These are phyloP conservation scores for Amphiprion ocellaris DNA, from an alignment of 2,113 vertebrate species.

Conservation along the genomic window DNA sequence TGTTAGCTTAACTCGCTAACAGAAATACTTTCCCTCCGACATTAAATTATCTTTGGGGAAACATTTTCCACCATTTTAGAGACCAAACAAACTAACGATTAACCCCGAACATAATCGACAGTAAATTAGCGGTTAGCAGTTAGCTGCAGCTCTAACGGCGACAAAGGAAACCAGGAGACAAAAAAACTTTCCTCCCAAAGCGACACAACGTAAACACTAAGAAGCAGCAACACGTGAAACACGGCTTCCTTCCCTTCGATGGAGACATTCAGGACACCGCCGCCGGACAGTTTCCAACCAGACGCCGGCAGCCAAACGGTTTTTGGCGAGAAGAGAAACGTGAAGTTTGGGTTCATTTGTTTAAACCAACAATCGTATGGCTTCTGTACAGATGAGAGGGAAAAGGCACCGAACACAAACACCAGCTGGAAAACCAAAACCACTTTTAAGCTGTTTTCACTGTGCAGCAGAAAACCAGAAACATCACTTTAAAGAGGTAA, in stretches of 20 bases:
- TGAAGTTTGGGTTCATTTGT: not conserved
- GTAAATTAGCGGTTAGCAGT: too few species aligned
- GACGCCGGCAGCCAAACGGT: conserved; percentile 3
- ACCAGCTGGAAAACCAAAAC: not conserved
- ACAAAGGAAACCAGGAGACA: too few species aligned
- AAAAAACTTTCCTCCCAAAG: not conserved
- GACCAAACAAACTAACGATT: too few species aligned
- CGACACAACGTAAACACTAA: conserved; percentile 1
- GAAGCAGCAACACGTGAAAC: not conserved
- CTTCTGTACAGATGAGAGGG: not conserved
- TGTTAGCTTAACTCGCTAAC: too few species aligned
- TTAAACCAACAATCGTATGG: conserved; percentile 2
- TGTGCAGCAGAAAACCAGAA: too few species aligned
- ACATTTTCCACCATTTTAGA: too few species aligned
- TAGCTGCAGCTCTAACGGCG: too few species aligned
- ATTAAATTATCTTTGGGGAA: too few species aligned
- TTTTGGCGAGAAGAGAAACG: not conserved
- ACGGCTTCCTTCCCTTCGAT: not conserved
- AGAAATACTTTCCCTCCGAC: too few species aligned
- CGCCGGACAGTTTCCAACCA: conserved; percentile 2
- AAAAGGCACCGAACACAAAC: conserved; percentile 1
- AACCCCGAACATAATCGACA: too few species aligned
- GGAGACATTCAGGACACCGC: conserved; percentile 37
- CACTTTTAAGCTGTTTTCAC: not conserved
- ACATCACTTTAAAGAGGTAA: too few species aligned